Conservation (phyloP, 2,113 vertebrate species). For the Gymnocephalus cernua region DNA sequence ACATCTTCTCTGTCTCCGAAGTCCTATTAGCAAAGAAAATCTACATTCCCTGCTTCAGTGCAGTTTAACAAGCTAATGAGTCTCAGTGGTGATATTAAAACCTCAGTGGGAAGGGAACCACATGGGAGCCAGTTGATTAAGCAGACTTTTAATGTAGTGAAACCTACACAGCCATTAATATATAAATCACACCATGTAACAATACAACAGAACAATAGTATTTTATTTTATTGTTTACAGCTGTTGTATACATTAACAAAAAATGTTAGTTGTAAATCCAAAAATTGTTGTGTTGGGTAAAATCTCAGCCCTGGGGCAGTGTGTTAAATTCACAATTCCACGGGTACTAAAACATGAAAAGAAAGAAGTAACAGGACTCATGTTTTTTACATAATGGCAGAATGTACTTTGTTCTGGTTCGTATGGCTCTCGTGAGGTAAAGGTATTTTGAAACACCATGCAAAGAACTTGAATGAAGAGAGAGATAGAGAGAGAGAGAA, state of each 20-base stretch:
- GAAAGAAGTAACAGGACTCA: not conserved
- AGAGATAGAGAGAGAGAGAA: not conserved
- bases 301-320: conserved; percentile 5
- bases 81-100: conserved; percentile 46
- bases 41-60: conserved; percentile 37
- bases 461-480: not conserved
- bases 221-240: not conserved
- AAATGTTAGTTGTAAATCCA: not conserved
- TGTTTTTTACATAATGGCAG: not conserved
- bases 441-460: not conserved
- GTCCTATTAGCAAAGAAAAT: conserved; percentile 40
- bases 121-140: conserved; percentile 35
- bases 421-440: not conserved
- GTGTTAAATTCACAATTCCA: conserved; percentile 22
- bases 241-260: not conserved
- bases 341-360: conserved; percentile 9
- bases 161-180: conserved; percentile 18
- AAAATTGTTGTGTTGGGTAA: not conserved
- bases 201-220: not conserved
- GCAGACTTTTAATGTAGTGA: conserved; percentile 17
- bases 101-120: conserved; percentile 31
- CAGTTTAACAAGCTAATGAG: conserved; percentile 56
- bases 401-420: not conserved
- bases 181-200: conserved; percentile 30
- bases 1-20: conserved; percentile 29